Percentiles rank a stretch among this genome's conserved stretches.
Evolutionary conservation across 2,797 vertebrate species (phyloP).

Genomic region (Chrosomus eos): DNA sequence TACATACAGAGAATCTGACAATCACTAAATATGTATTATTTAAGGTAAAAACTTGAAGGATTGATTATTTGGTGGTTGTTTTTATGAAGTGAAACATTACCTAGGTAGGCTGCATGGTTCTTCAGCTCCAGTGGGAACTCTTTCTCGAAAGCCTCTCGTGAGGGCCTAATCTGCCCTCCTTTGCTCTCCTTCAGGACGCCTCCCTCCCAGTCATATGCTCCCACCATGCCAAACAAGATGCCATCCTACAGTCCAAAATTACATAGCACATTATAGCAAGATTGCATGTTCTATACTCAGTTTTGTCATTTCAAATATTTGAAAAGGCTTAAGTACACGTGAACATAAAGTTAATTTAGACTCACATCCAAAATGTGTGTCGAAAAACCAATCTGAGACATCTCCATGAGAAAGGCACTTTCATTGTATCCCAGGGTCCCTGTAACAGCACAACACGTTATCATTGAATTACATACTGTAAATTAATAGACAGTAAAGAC

Average conservation of each 20-base stretch:
- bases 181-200: conserved; percentile 85
- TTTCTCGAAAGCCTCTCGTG: conserved; percentile 83
- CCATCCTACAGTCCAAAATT: conserved; percentile 81
- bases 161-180: conserved; percentile 75
- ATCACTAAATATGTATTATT: not conserved
- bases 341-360: not conserved
- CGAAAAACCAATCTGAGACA: conserved; percentile 97
- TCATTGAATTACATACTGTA: conserved; percentile 2
- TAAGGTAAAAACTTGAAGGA: not conserved
- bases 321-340: not conserved
- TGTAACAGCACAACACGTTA: conserved; percentile 62
- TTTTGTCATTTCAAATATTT: not conserved
- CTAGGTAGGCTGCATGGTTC: conserved; percentile 93
- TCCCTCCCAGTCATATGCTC: conserved; percentile 95
- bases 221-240: conserved; percentile 93
- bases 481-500: not conserved
- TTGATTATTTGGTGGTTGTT: not conserved
- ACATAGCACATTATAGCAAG: not conserved
- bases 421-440: conserved; percentile 89
- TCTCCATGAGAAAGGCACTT: conserved; percentile 95
- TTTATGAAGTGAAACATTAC: conserved; percentile 68
- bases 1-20: conserved; percentile 10
- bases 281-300: not conserved
- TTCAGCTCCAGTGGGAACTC: conserved; percentile 90
- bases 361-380: conserved; percentile 87